Evolutionary conservation across 2,797 vertebrate species (phyloP), one percentile per base, ranked within the genome.

Genomic region (Falco novaeseelandiae): DNA sequence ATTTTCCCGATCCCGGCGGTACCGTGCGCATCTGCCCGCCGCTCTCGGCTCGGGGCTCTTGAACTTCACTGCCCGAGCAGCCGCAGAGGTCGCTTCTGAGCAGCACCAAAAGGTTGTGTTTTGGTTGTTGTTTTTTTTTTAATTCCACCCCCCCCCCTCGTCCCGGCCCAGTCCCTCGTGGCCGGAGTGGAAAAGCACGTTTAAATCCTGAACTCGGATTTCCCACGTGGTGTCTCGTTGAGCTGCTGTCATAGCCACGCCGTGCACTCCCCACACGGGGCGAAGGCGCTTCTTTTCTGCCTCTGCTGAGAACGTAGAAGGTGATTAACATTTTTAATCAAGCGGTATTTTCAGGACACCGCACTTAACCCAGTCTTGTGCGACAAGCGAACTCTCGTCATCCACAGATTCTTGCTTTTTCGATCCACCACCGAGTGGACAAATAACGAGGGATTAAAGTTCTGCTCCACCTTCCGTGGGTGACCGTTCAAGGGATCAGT

Each of bases 11-110:
- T n/a, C n/a, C 63, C 55, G 15, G 29, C 23, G 10, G 18, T 30
- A 18, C 79, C 30, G 61, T 67, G 44, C 69, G 74, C 63, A 36
- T 88, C 55, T 94, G 62, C 89, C 65, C 36, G 42, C 71, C 32
- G 54, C 83, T 77, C 83, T 21, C 62, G 42, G 70, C 72, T 90
- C 86, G 8, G 74, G 87, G 91, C 93, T 82, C 87, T 9, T 84
- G 36, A 88, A 66, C 93, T 65, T 83, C 94, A 46, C 70, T 89
- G 71, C 67, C 51, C 78, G 48, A 86, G 92, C 91, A 93, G 87
- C 58, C 87, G 52, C 66, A 94, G 83, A 87, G 93, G 81, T 93
- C 91, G 78, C 51, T 91, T 66, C 62, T 89, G 93, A 94, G 95
- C 91, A 93, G 69, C 63, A 57, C 72, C 32, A 76, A 87, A 66